These are phyloP conservation scores for Aplodontia rufa DNA, from an alignment of 2,113 vertebrate genomes.

Conservation along the genomic window DNA sequence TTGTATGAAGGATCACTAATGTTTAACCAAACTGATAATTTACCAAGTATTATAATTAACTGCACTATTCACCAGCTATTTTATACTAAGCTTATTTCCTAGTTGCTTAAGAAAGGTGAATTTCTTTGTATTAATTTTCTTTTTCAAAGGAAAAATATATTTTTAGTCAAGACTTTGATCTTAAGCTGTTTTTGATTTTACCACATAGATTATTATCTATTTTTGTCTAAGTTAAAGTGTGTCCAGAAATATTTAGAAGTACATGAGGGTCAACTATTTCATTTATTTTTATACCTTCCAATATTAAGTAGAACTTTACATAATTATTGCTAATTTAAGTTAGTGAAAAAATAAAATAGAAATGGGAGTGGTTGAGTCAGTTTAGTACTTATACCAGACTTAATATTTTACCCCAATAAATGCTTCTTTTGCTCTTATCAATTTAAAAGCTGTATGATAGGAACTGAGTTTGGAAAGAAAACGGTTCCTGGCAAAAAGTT, in stretches of 20 bases:
- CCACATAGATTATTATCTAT: not conserved
- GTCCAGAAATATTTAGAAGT: not conserved
- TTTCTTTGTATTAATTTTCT: not conserved
- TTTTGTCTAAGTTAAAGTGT: not conserved
- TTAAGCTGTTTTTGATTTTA: not conserved
- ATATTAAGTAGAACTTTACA: not conserved
- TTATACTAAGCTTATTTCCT: not conserved
- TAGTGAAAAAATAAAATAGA: not conserved
- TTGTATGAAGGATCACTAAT: not conserved
- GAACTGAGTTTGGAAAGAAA: not conserved
- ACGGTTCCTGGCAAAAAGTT: not conserved
- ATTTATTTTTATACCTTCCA: slow-evolving; percentile 41
- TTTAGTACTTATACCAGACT: not conserved
- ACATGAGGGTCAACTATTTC: not conserved
- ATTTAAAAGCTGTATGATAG: not conserved
- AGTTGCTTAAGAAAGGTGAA: not conserved
- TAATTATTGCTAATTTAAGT: not conserved
- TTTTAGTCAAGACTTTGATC: not conserved
- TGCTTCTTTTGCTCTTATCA: not conserved
- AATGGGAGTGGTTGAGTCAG: not conserved
- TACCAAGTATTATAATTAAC: not conserved
- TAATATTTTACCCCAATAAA: not conserved
- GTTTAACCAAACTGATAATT: not conserved
- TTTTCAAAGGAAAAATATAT: not conserved
- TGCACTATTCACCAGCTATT: not conserved